phyloP scores from a whole-genome alignment of 2,113 vertebrate genomes.

The Hemiscyllium ocellatum region DNA sequence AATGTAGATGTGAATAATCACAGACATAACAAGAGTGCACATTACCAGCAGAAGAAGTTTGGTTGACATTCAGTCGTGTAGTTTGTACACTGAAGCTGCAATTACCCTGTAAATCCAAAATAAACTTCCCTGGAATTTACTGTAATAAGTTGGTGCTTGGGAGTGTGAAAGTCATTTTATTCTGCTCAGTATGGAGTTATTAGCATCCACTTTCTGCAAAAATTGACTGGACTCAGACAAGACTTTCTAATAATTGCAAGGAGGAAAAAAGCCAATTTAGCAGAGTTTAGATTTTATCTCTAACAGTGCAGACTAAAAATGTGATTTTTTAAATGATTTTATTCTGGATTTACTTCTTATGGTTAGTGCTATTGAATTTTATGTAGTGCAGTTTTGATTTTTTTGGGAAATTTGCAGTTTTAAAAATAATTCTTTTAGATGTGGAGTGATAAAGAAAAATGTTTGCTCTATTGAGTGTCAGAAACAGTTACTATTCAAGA shows the following conservation, averaged over 20 bases:
- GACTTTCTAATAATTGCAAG: slow-evolving; percentile 27
- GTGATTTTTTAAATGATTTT: slow-evolving; percentile 16
- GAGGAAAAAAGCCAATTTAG: slow-evolving; percentile 20
- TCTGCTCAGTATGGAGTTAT: neutral
- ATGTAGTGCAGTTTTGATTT: slow-evolving; percentile 26
- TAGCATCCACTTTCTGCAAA: neutral
- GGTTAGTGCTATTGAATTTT: neutral
- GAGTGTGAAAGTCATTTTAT: neutral
- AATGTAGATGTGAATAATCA: neutral
- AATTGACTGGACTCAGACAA: slow-evolving; percentile 21
- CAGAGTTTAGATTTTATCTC: slow-evolving; percentile 12
- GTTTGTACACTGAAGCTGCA: slow-evolving; percentile 25
- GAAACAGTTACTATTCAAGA: neutral
- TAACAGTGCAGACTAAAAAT: neutral
- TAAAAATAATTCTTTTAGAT: slow-evolving; percentile 16
- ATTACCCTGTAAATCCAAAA: slow-evolving; percentile 7
- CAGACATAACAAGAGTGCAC: neutral
- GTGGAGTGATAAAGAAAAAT: neutral
- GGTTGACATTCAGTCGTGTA: neutral
- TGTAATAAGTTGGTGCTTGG: slow-evolving; percentile 1
- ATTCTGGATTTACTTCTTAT: slow-evolving; percentile 22
- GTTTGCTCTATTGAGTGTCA: slow-evolving; percentile 16
- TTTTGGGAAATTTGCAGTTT: neutral
- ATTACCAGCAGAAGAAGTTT: neutral
- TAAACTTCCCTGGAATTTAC: neutral